Evolutionary conservation across 2,888 invertebrate genomes (phyloP).

Genomic region (Epinotia bilunana): DNA sequence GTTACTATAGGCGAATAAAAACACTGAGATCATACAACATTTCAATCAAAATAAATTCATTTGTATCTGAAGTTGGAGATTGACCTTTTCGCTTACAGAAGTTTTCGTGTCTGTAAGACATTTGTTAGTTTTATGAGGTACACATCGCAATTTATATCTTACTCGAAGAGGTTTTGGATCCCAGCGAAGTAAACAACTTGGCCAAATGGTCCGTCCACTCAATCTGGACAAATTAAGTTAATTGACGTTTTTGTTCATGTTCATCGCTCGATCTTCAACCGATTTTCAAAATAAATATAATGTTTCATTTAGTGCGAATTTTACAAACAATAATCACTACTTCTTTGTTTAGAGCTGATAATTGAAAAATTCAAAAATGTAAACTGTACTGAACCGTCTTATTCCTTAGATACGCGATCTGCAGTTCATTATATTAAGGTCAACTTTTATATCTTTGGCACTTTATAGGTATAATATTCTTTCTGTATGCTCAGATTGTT

Average conservation of each 20-base stretch:
- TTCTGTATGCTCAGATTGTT: too few relatives aligned
- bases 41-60: not conserved
- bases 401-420: too few relatives aligned
- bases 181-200: constrained; percentile 37
- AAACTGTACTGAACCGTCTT: too few relatives aligned
- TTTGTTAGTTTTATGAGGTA: constrained; percentile 15
- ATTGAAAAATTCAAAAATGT: too few relatives aligned
- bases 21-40: not conserved
- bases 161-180: constrained; percentile 19
- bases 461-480: too few relatives aligned
- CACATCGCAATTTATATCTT: constrained; percentile 22
- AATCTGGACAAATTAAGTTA: constrained; percentile 31
- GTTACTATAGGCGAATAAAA: not conserved
- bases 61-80: not conserved
- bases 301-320: not conserved
- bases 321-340: too few relatives aligned
- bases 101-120: constrained; percentile 7
- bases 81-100: not conserved
- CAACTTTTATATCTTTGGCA: too few relatives aligned
- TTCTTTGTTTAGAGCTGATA: too few relatives aligned
- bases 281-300: not conserved
- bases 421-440: too few relatives aligned
- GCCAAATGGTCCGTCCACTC: constrained; percentile 41
- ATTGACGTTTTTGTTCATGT: constrained; percentile 30
- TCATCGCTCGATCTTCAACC: not conserved